A percentile compares a stretch with the other conserved stretches of the same genome.
These are phyloP conservation scores for Dermatophagoides farinae DNA, from an alignment of 1,140 invertebrate species.

Conservation along the genomic window DNA sequence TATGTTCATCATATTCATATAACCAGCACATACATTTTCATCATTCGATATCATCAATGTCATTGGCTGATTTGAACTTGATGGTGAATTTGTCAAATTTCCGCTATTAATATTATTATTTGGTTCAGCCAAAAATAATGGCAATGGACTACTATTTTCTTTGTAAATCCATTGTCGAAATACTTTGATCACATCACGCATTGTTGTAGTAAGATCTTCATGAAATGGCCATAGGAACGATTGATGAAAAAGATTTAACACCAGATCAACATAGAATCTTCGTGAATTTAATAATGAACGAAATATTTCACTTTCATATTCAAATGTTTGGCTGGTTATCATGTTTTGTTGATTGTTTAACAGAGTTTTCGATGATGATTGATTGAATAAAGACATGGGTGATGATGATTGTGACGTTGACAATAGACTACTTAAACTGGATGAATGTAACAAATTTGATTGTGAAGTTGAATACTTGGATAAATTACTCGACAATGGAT, in stretches of 20 bases:
- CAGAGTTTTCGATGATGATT: not conserved
- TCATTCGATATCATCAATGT: not conserved
- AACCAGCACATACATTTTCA: conserved; percentile 25
- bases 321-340: not conserved
- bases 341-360: not conserved
- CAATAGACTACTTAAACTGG: too few relatives aligned
- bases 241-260: conserved; percentile 80
- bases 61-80: not conserved
- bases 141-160: conserved; percentile 35
- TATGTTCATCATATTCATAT: conserved; percentile 66
- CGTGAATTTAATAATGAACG: conserved; percentile 66
- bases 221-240: conserved; percentile 68
- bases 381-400: not conserved
- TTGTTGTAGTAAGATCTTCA: conserved; percentile 36
- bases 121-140: conserved; percentile 17
- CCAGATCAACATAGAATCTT: conserved; percentile 79
- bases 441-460: not conserved
- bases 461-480: not conserved
- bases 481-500: not conserved
- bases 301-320: conserved; percentile 34
- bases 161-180: conserved; percentile 92
- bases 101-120: not conserved
- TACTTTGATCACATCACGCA: conserved; percentile 68
- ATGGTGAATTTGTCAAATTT: not conserved
- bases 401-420: conserved; percentile 2